These are phyloP conservation scores for Nestor notabilis DNA, from an alignment of 2,113 vertebrate genomes.

Conservation along the genomic window DNA sequence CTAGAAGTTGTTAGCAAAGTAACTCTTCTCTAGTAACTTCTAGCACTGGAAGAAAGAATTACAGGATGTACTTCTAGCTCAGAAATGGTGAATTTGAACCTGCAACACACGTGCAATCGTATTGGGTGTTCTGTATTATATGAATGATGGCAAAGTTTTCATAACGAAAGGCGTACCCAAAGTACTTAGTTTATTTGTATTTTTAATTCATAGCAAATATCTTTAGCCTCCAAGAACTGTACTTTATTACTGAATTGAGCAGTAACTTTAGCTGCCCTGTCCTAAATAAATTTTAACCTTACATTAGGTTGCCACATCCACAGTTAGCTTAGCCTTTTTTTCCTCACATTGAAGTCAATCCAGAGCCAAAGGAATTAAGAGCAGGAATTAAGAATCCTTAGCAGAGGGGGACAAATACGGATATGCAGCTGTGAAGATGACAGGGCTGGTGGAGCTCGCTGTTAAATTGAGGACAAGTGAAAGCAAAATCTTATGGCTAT, in stretches of 20 bases:
- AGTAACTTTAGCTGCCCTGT: neutral
- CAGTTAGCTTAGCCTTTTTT: neutral
- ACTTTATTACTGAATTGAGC: neutral
- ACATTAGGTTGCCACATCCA: neutral
- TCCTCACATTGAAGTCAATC: neutral
- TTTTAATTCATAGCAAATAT: neutral
- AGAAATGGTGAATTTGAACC: neutral
- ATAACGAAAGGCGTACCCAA: neutral
- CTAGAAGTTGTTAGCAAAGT: neutral
- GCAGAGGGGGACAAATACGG: neutral
- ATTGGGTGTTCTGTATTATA: neutral
- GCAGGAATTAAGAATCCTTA: neutral
- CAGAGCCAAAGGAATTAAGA: neutral
- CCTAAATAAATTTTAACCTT: neutral
- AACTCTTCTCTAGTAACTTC: neutral
- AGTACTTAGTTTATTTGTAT: neutral
- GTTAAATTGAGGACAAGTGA: neutral
- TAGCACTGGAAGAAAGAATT: neutral
- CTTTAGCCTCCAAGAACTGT: neutral
- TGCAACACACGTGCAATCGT: accelerated
- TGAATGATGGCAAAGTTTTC: neutral
- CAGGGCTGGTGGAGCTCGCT: neutral
- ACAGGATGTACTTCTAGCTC: neutral
- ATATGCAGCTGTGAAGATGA: neutral
- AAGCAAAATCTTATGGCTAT: neutral